Base-by-base conservation (phyloP, 2,797 vertebrate species). In the Emydoidea blandingii region DNA sequence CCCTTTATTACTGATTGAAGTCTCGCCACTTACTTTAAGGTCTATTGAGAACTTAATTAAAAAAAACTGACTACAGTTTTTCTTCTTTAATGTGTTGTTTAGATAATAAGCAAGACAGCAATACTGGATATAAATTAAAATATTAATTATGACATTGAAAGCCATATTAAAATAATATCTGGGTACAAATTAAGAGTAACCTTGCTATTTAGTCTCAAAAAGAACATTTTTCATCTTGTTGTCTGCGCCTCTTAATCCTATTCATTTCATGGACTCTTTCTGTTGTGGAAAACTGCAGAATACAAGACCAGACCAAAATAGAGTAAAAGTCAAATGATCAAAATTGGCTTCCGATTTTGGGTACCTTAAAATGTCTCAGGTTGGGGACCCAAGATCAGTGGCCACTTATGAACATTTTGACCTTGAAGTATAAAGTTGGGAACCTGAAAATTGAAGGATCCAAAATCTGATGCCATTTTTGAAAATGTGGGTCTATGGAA, bases 201-300 rank as follows among this genome's bases (percentile, higher is more conserved):
- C 6, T 16, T 16, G n/a, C 18, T 91, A n/a, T 86, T 88, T 15
- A 3, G 5, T 79, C 59, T 59, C 52, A n/a, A 19, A 54, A 29
- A 72, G 5, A 2, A 56, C 37, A 16, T 47, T 56, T 23, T 29
- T 76, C 12, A 2, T 62, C 8, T 82, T 78, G 0, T 1, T 81
- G 62, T 37, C 83, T 65, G 44, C 2, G 88, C 56, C 29, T 41
- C 19, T 0, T 56, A 8, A 34, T 76, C n/a, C 41, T 47, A 0
- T 21, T 85, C 79, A 54, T 54, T 52, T 52, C 52, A 81, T 79
- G 50, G 25, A 21, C 93, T 65, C 53, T 80, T 47, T 68, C 1
- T 1, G 3, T 53, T 12, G 1, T 6, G 21, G 8, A 14, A 23
- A 21, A 12, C 2, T 14, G 27, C 5, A 44, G 41, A 1, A 52